These are phyloP conservation scores for Lynx canadensis DNA, from an alignment of 2,113 vertebrate genomes.

Conservation along the genomic window DNA sequence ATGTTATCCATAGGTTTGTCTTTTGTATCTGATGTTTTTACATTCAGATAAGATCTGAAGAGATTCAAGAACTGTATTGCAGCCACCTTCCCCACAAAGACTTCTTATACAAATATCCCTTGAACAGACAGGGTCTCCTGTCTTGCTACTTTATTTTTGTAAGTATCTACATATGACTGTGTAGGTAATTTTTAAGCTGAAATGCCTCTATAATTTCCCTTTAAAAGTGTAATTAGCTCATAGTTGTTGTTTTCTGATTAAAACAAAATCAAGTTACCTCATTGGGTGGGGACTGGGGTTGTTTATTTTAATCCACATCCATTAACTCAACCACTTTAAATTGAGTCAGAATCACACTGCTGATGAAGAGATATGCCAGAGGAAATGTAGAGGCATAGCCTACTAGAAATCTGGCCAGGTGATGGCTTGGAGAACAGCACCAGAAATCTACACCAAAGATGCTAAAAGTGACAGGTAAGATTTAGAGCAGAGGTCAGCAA, in stretches of 20 bases:
- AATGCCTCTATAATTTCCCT: not conserved
- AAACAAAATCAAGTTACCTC: conserved; percentile 39
- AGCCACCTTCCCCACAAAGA: not conserved
- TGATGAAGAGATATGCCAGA: not conserved
- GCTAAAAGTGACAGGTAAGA: conserved; percentile 38
- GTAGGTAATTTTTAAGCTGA: conserved; percentile 44
- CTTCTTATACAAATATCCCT: not conserved
- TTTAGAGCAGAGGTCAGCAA: not conserved
- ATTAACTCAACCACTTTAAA: conserved; percentile 17
- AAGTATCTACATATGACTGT: not conserved
- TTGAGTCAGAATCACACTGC: not conserved
- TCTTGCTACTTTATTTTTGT: conserved; percentile 9
- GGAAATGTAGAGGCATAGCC: not conserved
- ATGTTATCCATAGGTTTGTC: not conserved
- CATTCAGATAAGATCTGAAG: not conserved
- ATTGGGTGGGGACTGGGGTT: not conserved
- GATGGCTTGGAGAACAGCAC: not conserved
- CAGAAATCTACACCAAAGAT: not conserved
- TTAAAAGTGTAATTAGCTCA: conserved; percentile 5
- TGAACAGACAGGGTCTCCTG: not conserved
- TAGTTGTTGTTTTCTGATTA: not conserved
- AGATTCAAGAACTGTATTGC: not conserved
- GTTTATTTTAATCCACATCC: not conserved
- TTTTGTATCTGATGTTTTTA: not conserved
- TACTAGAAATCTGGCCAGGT: not conserved